phyloP scores from a whole-genome alignment of 1,140 invertebrate species.

The Macrosteles quadrilineatus region DNA sequence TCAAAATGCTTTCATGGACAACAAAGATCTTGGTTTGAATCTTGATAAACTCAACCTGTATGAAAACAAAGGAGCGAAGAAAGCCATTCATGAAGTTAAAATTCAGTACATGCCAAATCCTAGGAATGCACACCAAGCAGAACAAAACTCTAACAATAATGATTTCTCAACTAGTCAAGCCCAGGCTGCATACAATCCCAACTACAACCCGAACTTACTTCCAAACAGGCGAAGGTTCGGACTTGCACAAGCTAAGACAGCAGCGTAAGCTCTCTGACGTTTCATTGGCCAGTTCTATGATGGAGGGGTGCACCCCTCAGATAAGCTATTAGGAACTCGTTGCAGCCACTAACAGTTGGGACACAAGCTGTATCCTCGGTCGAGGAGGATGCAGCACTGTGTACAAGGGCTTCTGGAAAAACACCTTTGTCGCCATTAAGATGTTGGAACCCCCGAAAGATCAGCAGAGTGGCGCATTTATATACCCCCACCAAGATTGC shows the following conservation, averaged over 20 bases:
- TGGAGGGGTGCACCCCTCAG: constrained; percentile 59
- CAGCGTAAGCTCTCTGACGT: constrained; percentile 6
- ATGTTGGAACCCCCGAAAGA: constrained; percentile 65
- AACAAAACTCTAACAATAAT: background rate
- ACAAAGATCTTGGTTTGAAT: constrained; percentile 8
- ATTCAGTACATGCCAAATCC: background rate
- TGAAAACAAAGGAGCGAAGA: background rate
- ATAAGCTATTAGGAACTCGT: constrained; percentile 79
- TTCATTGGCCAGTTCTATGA: constrained; percentile 43
- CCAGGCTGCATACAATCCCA: background rate
- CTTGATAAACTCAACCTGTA: background rate
- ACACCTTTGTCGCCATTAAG: constrained; percentile 89
- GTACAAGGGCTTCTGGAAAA: constrained; percentile 88
- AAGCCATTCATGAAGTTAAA: constrained; percentile 4
- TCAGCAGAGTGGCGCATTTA: too few species aligned
- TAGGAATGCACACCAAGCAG: background rate
- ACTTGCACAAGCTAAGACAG: background rate
- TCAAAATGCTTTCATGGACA: background rate
- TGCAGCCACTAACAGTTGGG: constrained; percentile 78
- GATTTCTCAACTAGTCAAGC: background rate
- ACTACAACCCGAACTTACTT: background rate
- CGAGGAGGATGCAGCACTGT: constrained; percentile 93
- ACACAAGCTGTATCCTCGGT: constrained; percentile 70
- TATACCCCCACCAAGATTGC: too few species aligned
- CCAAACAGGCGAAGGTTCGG: too few species aligned